phyloP scores from a whole-genome alignment of 23 tunicate genomes.

The Styela plicata region DNA sequence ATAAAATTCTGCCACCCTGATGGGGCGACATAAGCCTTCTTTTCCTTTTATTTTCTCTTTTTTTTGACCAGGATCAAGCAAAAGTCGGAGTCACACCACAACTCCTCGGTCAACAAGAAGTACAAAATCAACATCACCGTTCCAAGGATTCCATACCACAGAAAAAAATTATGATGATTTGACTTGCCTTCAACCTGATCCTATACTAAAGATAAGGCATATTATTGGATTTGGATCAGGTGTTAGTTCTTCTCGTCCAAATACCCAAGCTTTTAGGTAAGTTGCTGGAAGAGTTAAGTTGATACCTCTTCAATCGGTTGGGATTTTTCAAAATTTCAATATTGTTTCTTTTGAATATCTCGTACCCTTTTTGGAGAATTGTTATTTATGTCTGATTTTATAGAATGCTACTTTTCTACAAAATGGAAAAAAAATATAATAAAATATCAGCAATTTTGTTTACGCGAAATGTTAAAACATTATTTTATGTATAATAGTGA shows the following conservation, averaged over 20 bases:
- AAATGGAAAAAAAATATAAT: too few relatives aligned
- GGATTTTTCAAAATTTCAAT: too few relatives aligned
- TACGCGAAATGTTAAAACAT: too few relatives aligned
- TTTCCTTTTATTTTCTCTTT: neutral
- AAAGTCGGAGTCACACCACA: neutral
- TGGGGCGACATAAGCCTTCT: too few relatives aligned
- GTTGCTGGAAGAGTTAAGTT: neutral
- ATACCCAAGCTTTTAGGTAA: slow-evolving; percentile 32
- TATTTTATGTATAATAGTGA: too few relatives aligned
- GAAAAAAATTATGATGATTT: neutral
- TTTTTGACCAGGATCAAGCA: neutral
- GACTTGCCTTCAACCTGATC: slow-evolving; percentile 50
- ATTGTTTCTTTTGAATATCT: too few relatives aligned
- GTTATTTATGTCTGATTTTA: too few relatives aligned
- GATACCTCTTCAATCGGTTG: too few relatives aligned
- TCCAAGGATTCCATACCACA: neutral
- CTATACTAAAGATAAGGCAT: slow-evolving; percentile 51
- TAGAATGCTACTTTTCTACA: too few relatives aligned
- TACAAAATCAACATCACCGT: slow-evolving; percentile 1
- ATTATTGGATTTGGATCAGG: slow-evolving; percentile 74
- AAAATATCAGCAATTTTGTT: too few relatives aligned
- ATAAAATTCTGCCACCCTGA: too few relatives aligned
- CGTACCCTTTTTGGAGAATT: too few relatives aligned
- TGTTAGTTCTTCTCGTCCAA: neutral
- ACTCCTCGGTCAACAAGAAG: slow-evolving; percentile 1